Conservation (phyloP, 1,140 invertebrate genomes). For the Drosophila pruinosa region DNA sequence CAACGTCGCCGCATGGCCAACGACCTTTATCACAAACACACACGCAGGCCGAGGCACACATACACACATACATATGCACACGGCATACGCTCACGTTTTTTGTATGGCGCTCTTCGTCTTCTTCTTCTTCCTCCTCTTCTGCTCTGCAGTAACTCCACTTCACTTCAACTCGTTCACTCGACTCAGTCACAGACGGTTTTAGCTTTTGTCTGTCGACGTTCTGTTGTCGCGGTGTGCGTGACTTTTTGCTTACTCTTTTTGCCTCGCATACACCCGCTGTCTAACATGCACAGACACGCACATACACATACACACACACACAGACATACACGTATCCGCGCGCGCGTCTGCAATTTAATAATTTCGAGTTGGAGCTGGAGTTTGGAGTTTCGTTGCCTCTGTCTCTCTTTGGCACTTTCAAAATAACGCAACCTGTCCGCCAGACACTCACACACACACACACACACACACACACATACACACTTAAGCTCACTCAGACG, state of each 20-base stretch:
- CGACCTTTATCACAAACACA: conserved; percentile 69
- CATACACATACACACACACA: conserved; percentile 4
- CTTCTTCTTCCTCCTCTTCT: conserved; percentile 36
- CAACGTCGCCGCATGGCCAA: conserved; percentile 72
- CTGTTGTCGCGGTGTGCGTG: conserved; percentile 54
- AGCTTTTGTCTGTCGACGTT: conserved; percentile 58
- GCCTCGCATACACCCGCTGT: background rate
- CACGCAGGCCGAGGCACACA: conserved; percentile 21
- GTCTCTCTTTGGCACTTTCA: conserved; percentile 32
- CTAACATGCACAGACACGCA: conserved; percentile 9
- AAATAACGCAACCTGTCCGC: conserved; percentile 51
- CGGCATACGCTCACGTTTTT: conserved; percentile 45
- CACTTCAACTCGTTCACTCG: conserved; percentile 57
- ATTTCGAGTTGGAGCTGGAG: conserved; percentile 53
- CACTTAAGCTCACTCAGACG: conserved; percentile 47
- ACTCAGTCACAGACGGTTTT: conserved; percentile 60
- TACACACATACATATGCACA: conserved; percentile 22
- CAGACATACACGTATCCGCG: background rate
- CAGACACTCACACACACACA: conserved; percentile 17
- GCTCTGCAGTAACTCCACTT: conserved; percentile 41
- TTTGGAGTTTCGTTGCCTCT: conserved; percentile 19
- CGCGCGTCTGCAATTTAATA: conserved; percentile 70
- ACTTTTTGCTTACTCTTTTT: conserved; percentile 33
- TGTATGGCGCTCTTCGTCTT: conserved; percentile 48
- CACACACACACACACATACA: conserved; percentile 3